Conservation (phyloP, 2,888 invertebrate species). For the Epirrhoe tristata region DNA sequence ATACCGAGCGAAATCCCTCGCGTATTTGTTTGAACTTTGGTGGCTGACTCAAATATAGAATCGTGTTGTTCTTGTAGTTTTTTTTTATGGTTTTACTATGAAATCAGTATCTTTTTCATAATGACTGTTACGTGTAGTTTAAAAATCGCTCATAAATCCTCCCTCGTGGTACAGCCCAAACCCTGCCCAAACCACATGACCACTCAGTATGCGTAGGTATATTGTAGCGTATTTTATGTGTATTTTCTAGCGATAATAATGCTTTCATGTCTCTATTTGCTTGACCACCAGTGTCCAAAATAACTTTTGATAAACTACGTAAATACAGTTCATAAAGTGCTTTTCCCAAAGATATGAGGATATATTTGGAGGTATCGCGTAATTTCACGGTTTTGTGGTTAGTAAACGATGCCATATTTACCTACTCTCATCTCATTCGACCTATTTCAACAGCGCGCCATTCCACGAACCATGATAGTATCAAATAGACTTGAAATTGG, state of each 20-base stretch:
- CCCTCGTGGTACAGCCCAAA: no score
- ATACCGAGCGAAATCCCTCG: background rate
- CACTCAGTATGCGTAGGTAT: no score
- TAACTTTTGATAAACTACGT: no score
- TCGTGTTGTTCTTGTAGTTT: background rate
- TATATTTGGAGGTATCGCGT: background rate
- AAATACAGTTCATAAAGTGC: no score
- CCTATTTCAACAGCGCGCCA: background rate
- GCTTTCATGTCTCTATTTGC: no score
- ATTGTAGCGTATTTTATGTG: no score
- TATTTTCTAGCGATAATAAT: no score
- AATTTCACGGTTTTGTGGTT: slow-evolving; percentile 43
- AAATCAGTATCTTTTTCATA: no score
- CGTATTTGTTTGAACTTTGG: background rate
- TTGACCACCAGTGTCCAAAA: no score
- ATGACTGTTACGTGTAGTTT: no score
- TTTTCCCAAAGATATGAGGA: background rate
- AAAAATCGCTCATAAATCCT: no score
- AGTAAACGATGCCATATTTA: slow-evolving; percentile 36
- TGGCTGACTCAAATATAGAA: background rate
- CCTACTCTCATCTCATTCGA: slow-evolving; percentile 18
- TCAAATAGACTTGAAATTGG: background rate
- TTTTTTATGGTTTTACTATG: background rate
- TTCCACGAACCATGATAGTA: background rate
- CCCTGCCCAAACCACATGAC: no score